These are phyloP conservation scores for Daktulosphaira vitifoliae DNA, from an alignment of 1,140 invertebrate species.

Conservation along the genomic window DNA sequence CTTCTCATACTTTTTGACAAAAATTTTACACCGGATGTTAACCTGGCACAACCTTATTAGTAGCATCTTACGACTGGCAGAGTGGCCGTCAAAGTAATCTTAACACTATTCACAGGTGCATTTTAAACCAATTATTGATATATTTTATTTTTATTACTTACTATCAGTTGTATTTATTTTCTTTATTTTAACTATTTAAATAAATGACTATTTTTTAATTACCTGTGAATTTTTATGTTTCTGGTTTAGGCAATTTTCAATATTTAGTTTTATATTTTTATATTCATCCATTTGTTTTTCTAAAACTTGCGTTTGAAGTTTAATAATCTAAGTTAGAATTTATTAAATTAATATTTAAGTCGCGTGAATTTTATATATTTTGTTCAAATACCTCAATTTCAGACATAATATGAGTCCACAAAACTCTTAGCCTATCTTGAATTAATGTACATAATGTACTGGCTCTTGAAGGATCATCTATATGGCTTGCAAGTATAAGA, in stretches of 20 bases:
- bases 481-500: conserved; percentile 58
- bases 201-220: conserved; percentile 45
- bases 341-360: conserved; percentile 20
- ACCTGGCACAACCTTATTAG: too few relatives aligned
- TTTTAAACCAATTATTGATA: too few relatives aligned
- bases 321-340: conserved; percentile 37
- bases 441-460: conserved; percentile 50
- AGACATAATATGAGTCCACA: conserved; percentile 59
- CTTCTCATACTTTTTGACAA: too few relatives aligned
- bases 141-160: too few relatives aligned
- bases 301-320: conserved; percentile 48
- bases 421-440: conserved; percentile 54
- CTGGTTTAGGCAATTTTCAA: conserved; percentile 49
- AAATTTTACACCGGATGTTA: too few relatives aligned
- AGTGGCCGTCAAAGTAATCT: too few relatives aligned
- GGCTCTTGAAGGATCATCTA: conserved; percentile 48
- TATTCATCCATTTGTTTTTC: conserved; percentile 50
- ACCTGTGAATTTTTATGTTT: conserved; percentile 48
- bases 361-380: not conserved
- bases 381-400: conserved; percentile 52
- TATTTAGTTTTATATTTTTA: conserved; percentile 44
- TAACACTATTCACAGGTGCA: too few relatives aligned
- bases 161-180: too few relatives aligned
- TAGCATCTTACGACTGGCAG: too few relatives aligned
- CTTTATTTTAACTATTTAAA: too few relatives aligned